Conservation (phyloP, 2,113 vertebrate species). For the Macheiramphus alcinus region DNA sequence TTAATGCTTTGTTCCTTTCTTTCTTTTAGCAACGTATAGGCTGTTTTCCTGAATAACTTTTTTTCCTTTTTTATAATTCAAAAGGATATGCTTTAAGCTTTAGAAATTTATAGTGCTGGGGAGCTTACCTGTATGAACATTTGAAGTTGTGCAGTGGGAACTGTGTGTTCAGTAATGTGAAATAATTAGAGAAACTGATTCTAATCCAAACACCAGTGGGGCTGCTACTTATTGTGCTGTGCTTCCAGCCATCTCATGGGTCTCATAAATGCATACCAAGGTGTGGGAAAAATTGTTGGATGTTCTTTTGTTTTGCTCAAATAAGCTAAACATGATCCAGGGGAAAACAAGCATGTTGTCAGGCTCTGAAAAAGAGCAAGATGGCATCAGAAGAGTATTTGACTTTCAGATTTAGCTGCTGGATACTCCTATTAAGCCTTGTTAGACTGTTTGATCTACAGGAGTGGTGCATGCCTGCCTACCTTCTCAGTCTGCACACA, state of each 20-base stretch:
- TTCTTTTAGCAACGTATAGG: not conserved
- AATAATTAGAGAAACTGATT: slow-evolving; percentile 6
- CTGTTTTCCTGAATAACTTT: not conserved
- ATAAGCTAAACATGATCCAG: slow-evolving; percentile 59
- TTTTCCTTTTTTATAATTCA: not conserved
- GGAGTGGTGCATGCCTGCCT: not conserved
- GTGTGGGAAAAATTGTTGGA: slow-evolving; percentile 28
- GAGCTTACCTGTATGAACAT: not conserved
- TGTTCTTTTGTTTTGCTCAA: slow-evolving; percentile 72
- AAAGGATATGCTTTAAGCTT: not conserved
- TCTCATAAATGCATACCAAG: not conserved
- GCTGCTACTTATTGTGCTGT: slow-evolving; percentile 6
- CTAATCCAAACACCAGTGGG: not conserved
- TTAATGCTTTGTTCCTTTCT: not conserved
- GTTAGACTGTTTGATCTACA: not conserved
- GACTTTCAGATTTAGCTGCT: not conserved
- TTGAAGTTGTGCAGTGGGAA: not conserved
- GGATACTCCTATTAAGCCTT: not conserved
- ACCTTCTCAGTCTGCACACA: not conserved
- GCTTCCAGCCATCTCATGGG: not conserved
- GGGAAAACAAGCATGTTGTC: slow-evolving; percentile 49
- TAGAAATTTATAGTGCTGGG: not conserved
- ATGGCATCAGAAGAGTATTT: slow-evolving; percentile 58
- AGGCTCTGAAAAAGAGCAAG: slow-evolving; percentile 68
- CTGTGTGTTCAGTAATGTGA: not conserved